Evolutionary conservation across 1,140 invertebrate genomes (phyloP).

Genomic region (Epicauta chinensis): DNA sequence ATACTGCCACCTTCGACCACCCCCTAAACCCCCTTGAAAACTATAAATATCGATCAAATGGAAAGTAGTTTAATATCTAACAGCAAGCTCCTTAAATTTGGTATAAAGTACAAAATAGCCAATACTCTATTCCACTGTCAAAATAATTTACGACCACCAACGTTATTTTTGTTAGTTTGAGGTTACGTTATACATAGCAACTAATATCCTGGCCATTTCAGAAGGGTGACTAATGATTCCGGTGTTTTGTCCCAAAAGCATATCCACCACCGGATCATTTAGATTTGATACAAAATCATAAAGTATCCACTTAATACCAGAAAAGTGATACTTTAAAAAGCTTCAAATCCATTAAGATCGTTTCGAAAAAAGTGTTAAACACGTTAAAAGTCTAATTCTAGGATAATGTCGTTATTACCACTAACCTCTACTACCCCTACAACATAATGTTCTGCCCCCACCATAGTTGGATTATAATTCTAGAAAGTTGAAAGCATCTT

Average conservation of each 20-base stretch:
- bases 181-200: conserved; percentile 40
- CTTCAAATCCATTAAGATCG: too few relatives aligned
- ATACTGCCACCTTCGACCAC: neutral
- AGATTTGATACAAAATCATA: conserved; percentile 40
- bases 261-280: conserved; percentile 13
- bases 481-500: conserved; percentile 37
- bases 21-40: neutral
- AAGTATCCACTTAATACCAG: too few relatives aligned
- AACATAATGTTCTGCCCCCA: too few relatives aligned
- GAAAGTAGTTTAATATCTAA: conserved; percentile 27
- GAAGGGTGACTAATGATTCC: conserved; percentile 40
- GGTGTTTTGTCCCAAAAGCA: conserved; percentile 41
- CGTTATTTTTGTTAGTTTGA: conserved; percentile 40
- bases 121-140: conserved; percentile 38
- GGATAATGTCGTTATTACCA: too few relatives aligned
- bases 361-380: too few relatives aligned
- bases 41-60: conserved; percentile 28
- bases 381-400: too few relatives aligned
- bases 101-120: conserved; percentile 27
- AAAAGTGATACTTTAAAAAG: too few relatives aligned
- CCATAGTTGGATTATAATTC: too few relatives aligned
- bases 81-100: neutral
- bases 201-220: conserved; percentile 38
- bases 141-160: conserved; percentile 41
- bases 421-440: too few relatives aligned